Evolutionary conservation across 2,888 invertebrate genomes (phyloP).

Genomic region (Drosophila aldrichi): DNA sequence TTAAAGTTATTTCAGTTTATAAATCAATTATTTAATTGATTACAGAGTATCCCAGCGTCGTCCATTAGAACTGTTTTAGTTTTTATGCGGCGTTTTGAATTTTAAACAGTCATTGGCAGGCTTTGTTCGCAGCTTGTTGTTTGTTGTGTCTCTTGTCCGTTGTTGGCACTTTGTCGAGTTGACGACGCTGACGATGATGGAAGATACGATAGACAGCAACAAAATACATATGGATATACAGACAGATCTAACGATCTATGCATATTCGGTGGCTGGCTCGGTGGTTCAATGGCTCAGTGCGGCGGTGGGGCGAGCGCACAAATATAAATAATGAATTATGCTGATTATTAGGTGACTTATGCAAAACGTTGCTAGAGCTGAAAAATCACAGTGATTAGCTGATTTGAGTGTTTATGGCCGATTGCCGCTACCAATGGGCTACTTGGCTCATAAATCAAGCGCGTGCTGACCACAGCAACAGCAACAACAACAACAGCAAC

Average conservation of each 20-base stretch:
- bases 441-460: constrained; percentile 60
- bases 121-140: constrained; percentile 60
- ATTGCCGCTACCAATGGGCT: constrained; percentile 46
- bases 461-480: constrained; percentile 44
- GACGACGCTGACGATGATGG: constrained; percentile 55
- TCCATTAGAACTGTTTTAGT: background rate
- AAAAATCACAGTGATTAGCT: constrained; percentile 69
- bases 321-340: constrained; percentile 76
- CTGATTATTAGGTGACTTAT: constrained; percentile 76
- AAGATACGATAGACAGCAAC: constrained; percentile 26
- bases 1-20: no score
- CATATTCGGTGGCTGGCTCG: constrained; percentile 5
- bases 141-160: constrained; percentile 43
- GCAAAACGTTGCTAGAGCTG: constrained; percentile 57
- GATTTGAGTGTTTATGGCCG: constrained; percentile 58
- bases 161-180: constrained; percentile 69
- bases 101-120: constrained; percentile 78
- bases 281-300: constrained; percentile 16
- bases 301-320: constrained; percentile 42
- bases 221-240: constrained; percentile 9
- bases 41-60: constrained; percentile 25
- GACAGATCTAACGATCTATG: constrained; percentile 66
- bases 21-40: no score
- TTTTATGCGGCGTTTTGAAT: constrained; percentile 57
- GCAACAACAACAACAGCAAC: background rate